phyloP scores from a whole-genome alignment of 1,140 invertebrate species.

The Solenopsis fugax region DNA sequence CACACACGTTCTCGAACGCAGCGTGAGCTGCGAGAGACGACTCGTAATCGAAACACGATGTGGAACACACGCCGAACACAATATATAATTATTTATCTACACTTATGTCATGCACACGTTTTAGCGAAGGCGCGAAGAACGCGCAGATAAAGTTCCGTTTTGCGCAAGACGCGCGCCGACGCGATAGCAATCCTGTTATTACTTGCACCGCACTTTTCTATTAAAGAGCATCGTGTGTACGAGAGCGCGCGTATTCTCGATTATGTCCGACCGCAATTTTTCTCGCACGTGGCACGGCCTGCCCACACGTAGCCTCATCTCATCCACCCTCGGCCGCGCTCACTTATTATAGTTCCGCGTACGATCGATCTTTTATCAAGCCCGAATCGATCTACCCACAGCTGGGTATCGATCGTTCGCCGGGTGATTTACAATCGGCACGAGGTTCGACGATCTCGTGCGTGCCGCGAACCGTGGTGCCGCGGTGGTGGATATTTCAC shows the following conservation, averaged over 20 bases:
- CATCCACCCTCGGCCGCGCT: constrained; percentile 24
- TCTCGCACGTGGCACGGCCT: constrained; percentile 48
- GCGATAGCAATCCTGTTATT: constrained; percentile 41
- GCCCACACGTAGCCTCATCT: constrained; percentile 45
- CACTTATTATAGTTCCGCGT: constrained; percentile 55
- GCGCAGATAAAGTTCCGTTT: constrained; percentile 19
- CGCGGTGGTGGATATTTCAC: constrained; percentile 58
- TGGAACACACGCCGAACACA: constrained; percentile 12
- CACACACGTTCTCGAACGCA: not conserved
- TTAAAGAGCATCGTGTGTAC: constrained; percentile 12
- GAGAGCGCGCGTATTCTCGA: constrained; percentile 20
- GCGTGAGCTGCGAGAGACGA: not conserved
- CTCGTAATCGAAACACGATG: not conserved
- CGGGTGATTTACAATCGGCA: constrained; percentile 50
- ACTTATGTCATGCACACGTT: not conserved
- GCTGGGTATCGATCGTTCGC: constrained; percentile 45
- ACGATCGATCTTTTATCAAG: constrained; percentile 54
- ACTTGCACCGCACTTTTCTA: constrained; percentile 43
- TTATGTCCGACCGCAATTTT: constrained; percentile 48
- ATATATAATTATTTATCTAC: constrained; percentile 57
- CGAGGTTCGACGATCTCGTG: constrained; percentile 34
- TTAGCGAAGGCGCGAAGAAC: not conserved
- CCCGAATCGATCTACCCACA: constrained; percentile 57
- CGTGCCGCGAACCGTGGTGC: not conserved
- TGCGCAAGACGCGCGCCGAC: constrained; percentile 27